Conservation (phyloP, 1,140 invertebrate genomes). For the Teleopsis dalmanni region DNA sequence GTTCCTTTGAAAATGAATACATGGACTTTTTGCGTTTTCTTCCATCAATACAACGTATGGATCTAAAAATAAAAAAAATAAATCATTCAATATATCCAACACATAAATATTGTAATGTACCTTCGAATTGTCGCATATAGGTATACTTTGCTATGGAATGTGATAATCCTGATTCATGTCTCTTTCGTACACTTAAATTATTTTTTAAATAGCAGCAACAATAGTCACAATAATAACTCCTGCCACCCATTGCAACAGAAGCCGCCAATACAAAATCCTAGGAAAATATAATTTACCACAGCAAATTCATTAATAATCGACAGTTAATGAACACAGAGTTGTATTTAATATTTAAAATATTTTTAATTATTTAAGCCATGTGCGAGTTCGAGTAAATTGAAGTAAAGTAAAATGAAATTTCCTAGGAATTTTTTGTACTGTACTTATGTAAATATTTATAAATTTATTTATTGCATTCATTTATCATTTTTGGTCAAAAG, state of each 20-base stretch:
- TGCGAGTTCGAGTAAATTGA: too few relatives aligned
- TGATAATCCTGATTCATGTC: constrained; percentile 26
- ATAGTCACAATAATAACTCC: constrained; percentile 39
- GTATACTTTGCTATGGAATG: constrained; percentile 27
- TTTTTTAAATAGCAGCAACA: constrained; percentile 38
- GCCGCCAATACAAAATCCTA: too few relatives aligned
- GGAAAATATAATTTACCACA: too few relatives aligned
- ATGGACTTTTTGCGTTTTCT: constrained; percentile 24
- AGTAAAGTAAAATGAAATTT: too few relatives aligned
- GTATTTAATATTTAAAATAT: too few relatives aligned
- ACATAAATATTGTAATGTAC: constrained; percentile 11
- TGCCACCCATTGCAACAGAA: constrained; percentile 32
- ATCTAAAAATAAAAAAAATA: constrained; percentile 15
- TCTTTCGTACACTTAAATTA: constrained; percentile 33
- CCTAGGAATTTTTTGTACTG: too few relatives aligned
- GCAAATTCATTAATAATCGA: too few relatives aligned
- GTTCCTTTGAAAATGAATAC: constrained; percentile 23
- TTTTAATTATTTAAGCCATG: too few relatives aligned
- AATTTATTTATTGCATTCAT: too few relatives aligned
- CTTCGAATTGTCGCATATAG: constrained; percentile 26
- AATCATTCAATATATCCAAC: not conserved
- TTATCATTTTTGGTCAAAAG: too few relatives aligned
- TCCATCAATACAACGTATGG: constrained; percentile 18
- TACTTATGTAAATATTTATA: too few relatives aligned
- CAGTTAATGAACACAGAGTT: too few relatives aligned